These are phyloP conservation scores for Pampus argenteus DNA, from an alignment of 2,797 vertebrate genomes.

Conservation along the genomic window DNA sequence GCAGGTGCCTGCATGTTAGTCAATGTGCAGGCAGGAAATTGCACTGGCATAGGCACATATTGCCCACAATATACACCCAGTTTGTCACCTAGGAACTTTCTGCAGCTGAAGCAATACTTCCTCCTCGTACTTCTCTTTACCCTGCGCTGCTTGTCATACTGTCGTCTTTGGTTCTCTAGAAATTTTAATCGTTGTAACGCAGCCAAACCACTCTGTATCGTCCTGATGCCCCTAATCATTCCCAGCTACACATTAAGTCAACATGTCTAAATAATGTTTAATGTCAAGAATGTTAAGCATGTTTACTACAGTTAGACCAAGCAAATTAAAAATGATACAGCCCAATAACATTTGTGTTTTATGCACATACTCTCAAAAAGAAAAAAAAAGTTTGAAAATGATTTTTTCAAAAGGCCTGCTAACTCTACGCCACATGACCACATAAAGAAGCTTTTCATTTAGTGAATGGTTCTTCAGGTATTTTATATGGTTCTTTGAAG, in stretches of 20 bases:
- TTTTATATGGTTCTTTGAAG: too few species aligned
- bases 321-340: neutral
- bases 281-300: too few species aligned
- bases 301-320: conserved; percentile 5
- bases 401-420: too few species aligned
- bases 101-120: conserved; percentile 70
- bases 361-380: neutral
- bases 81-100: conserved; percentile 56
- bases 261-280: neutral
- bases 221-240: neutral
- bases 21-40: conserved; percentile 79
- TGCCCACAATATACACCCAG: conserved; percentile 69
- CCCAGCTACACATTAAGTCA: conserved; percentile 5
- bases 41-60: conserved; percentile 66
- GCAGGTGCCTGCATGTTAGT: conserved; percentile 83
- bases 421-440: too few species aligned
- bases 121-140: conserved; percentile 55
- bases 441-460: too few species aligned
- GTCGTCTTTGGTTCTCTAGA: conserved; percentile 24
- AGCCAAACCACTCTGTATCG: conserved; percentile 2
- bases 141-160: conserved; percentile 25
- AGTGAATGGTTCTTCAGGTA: too few species aligned
- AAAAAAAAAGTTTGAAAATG: too few species aligned
- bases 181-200: conserved; percentile 31
- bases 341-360: conserved; percentile 1